phyloP scores from a whole-genome alignment of 1,140 invertebrate species.

The Drosophila trapezifrons region DNA sequence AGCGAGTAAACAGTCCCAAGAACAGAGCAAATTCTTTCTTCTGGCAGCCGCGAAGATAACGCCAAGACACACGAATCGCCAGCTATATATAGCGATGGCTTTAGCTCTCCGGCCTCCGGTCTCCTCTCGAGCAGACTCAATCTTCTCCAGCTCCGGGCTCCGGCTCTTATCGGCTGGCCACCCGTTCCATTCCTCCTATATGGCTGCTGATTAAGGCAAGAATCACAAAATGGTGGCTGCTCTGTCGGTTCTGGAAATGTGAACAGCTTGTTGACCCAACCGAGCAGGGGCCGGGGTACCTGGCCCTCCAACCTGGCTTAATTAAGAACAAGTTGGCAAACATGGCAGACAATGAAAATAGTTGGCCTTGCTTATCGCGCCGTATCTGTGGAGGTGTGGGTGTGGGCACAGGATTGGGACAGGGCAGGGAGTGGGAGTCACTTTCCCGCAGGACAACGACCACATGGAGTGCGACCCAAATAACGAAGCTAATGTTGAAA shows the following conservation, averaged over 20 bases:
- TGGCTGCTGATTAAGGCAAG: conserved; percentile 74
- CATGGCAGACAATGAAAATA: conserved; percentile 72
- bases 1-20: conserved; percentile 72
- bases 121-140: conserved; percentile 55
- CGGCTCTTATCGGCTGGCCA: conserved; percentile 60
- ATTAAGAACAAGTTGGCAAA: conserved; percentile 79
- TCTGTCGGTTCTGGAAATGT: conserved; percentile 44
- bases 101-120: neutral
- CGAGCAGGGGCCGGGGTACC: conserved; percentile 15
- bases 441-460: conserved; percentile 69
- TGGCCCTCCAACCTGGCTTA: conserved; percentile 65
- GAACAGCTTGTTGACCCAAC: conserved; percentile 67
- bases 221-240: conserved; percentile 69
- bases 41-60: conserved; percentile 59
- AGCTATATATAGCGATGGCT: conserved; percentile 51
- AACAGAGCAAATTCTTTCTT: conserved; percentile 82
- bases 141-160: conserved; percentile 37
- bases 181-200: conserved; percentile 30
- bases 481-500: conserved; percentile 23
- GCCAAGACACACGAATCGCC: conserved; percentile 31
- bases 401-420: neutral
- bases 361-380: conserved; percentile 79
- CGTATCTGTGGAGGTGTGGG: conserved; percentile 55
- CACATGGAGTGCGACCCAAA: conserved; percentile 37
- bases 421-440: conserved; percentile 9